Conservation (phyloP, 2,113 vertebrate genomes). For the Alaudala cheleensis region DNA sequence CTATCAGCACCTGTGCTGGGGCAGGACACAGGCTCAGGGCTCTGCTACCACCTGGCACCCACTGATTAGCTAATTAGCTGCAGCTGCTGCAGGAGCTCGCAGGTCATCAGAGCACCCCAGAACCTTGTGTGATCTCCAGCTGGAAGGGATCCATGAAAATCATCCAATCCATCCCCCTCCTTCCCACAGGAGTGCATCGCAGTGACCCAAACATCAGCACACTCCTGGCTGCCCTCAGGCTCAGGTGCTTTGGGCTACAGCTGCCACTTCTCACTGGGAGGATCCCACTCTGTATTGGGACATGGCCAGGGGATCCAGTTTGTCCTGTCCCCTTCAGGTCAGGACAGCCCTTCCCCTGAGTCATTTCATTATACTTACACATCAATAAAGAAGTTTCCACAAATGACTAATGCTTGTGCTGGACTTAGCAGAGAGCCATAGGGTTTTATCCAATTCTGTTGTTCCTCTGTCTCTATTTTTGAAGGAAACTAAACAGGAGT, state of each 20-base stretch:
- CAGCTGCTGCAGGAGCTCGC: background rate
- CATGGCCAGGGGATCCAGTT: background rate
- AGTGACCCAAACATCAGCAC: background rate
- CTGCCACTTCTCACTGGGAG: background rate
- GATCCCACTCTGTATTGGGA: background rate
- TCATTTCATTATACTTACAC: accelerated
- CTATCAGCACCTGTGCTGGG: background rate
- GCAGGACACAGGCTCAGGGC: background rate
- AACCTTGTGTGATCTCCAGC: accelerated
- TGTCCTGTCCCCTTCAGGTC: background rate
- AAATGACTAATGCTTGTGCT: background rate
- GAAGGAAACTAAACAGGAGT: background rate
- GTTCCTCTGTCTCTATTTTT: background rate
- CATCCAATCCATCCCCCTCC: background rate
- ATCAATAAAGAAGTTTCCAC: background rate
- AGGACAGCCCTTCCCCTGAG: background rate
- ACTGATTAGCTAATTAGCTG: background rate
- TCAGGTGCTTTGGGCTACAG: background rate
- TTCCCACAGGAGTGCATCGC: background rate
- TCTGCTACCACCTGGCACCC: background rate
- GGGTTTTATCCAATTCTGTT: background rate
- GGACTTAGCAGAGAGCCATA: background rate
- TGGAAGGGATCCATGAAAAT: background rate
- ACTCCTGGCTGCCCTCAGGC: too few species aligned
- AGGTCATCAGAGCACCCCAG: background rate